Conservation (phyloP, 2,113 vertebrate genomes). For the Sorex araneus region DNA sequence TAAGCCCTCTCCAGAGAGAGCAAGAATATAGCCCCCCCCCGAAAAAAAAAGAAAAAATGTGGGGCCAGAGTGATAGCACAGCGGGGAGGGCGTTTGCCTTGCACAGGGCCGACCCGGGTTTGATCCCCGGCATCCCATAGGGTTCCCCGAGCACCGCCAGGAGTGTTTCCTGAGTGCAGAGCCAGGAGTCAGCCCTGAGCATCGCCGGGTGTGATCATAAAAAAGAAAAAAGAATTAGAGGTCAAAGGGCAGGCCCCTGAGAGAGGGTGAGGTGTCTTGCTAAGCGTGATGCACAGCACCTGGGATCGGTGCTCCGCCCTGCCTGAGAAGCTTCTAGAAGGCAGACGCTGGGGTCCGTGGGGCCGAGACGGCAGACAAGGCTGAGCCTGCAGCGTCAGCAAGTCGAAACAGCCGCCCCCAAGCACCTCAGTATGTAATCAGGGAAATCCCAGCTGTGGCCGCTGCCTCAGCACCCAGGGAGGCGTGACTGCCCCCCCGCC, state of each 20-base stretch:
- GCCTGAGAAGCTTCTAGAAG: neutral
- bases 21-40: no score
- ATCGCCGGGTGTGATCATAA: no score
- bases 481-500: slow-evolving; percentile 13
- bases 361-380: slow-evolving; percentile 38
- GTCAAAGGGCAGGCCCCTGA: neutral
- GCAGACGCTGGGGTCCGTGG: neutral
- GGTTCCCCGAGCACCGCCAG: no score
- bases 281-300: neutral
- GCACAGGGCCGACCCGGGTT: no score
- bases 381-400: slow-evolving; percentile 44
- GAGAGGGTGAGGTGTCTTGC: neutral
- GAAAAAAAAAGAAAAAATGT: no score
- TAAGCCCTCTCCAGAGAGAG: no score
- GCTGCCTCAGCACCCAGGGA: slow-evolving; percentile 75
- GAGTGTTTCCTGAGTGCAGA: no score
- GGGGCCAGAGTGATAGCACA: no score
- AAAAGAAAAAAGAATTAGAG: no score
- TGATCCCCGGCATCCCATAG: no score
- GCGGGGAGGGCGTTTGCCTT: no score
- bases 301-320: neutral
- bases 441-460: slow-evolving; percentile 64
- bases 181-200: no score
- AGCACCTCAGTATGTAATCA: slow-evolving; percentile 56
- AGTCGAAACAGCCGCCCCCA: neutral